phyloP scores from a whole-genome alignment of 1,140 invertebrate genomes.

The Radopholus similis region DNA sequence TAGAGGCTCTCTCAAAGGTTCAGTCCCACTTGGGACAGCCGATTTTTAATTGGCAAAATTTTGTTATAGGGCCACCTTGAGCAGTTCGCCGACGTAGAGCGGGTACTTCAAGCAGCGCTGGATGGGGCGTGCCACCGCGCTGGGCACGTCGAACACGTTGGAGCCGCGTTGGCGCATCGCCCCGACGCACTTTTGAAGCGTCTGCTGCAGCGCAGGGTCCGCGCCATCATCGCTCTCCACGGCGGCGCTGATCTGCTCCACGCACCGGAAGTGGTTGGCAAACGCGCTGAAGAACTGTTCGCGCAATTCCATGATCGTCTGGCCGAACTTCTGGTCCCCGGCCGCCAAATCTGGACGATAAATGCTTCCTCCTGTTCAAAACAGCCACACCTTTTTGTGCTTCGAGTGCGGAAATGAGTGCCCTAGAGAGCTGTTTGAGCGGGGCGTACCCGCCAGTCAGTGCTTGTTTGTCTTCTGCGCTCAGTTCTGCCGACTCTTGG shows the following conservation, averaged over 20 bases:
- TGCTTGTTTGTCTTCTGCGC: slow-evolving; percentile 35
- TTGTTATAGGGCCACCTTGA: slow-evolving; percentile 28
- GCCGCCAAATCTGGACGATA: slow-evolving; percentile 21
- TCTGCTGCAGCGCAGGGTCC: slow-evolving; percentile 26
- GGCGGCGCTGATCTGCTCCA: slow-evolving; percentile 46
- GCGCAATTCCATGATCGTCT: slow-evolving; percentile 41
- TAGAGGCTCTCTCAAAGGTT: too few relatives aligned
- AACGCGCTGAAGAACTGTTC: slow-evolving; percentile 45
- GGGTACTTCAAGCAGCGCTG: slow-evolving; percentile 54
- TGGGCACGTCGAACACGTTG: slow-evolving; percentile 47
- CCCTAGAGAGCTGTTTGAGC: slow-evolving; percentile 28
- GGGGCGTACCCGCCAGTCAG: slow-evolving; percentile 37
- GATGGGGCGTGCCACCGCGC: slow-evolving; percentile 46
- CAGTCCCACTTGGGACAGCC: too few relatives aligned
- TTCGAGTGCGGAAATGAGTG: slow-evolving; percentile 24
- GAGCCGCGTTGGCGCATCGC: slow-evolving; percentile 40
- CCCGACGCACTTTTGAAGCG: slow-evolving; percentile 35
- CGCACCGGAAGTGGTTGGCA: slow-evolving; percentile 46
- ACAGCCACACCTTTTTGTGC: not conserved
- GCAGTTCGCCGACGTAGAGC: slow-evolving; percentile 46
- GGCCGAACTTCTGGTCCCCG: slow-evolving; percentile 32
- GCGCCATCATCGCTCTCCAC: slow-evolving; percentile 45
- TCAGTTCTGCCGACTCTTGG: slow-evolving; percentile 21
- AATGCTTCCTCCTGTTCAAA: not conserved
- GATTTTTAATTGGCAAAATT: slow-evolving; percentile 24